phyloP scores from a whole-genome alignment of 2,888 invertebrate genomes.

The Leucozona laternaria region DNA sequence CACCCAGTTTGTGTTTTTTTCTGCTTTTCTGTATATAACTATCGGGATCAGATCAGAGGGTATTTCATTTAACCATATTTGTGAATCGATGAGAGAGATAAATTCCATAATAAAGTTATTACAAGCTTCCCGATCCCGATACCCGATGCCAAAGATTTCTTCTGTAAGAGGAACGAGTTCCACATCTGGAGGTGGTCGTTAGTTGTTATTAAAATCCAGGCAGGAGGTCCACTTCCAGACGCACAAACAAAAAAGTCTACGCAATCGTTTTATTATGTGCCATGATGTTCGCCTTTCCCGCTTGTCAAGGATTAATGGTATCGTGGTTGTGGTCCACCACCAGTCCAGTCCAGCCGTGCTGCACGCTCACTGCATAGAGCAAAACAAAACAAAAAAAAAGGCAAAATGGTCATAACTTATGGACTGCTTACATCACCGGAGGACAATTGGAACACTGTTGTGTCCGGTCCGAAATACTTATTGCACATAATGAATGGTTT shows the following conservation, averaged over 20 bases:
- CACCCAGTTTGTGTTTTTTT: conserved; percentile 28
- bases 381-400: conserved; percentile 15
- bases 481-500: conserved; percentile 53
- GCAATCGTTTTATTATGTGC: conserved; percentile 64
- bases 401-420: conserved; percentile 52
- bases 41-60: background rate
- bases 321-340: background rate
- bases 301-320: conserved; percentile 60
- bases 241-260: conserved; percentile 36
- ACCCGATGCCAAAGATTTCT: conserved; percentile 39
- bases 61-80: conserved; percentile 52
- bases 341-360: conserved; percentile 9
- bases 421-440: conserved; percentile 68
- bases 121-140: conserved; percentile 46
- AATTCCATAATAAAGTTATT: conserved; percentile 74
- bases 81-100: conserved; percentile 51
- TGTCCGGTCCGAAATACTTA: conserved; percentile 25
- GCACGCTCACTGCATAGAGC: conserved; percentile 11
- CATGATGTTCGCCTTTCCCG: conserved; percentile 55
- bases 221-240: conserved; percentile 63
- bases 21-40: no score
- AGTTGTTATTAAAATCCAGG: conserved; percentile 74
- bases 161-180: conserved; percentile 49
- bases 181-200: conserved; percentile 65
- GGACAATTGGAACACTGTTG: conserved; percentile 53